A percentile compares a stretch with the other conserved stretches of the same genome.
These are phyloP conservation scores for Holotrichia oblita DNA, from an alignment of 1,140 invertebrate species.

Conservation along the genomic window DNA sequence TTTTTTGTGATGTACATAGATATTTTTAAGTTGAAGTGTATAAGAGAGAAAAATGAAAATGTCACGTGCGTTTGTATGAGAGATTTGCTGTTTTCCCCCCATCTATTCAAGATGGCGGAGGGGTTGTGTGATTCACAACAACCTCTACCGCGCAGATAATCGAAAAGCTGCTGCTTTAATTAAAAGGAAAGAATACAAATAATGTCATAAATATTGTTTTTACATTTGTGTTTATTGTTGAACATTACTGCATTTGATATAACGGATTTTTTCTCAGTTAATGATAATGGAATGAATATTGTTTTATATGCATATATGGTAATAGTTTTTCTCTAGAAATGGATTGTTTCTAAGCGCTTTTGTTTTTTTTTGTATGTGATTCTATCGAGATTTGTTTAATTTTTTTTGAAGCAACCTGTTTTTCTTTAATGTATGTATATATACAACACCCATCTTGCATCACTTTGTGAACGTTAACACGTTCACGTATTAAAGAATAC, in stretches of 20 bases:
- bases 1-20: constrained; percentile 59
- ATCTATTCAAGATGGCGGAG: constrained; percentile 6
- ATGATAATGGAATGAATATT: constrained; percentile 30
- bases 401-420: not conserved
- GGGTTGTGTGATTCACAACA: not conserved
- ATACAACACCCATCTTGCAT: constrained; percentile 6
- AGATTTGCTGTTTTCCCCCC: constrained; percentile 45
- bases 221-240: constrained; percentile 44
- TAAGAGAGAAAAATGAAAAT: constrained; percentile 33
- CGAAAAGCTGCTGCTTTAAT: constrained; percentile 5
- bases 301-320: not conserved
- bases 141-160: not conserved
- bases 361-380: not conserved
- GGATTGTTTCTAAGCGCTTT: constrained; percentile 32
- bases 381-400: constrained; percentile 16
- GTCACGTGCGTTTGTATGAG: constrained; percentile 51
- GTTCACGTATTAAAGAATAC: not conserved
- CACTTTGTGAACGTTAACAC: constrained; percentile 15
- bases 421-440: not conserved
- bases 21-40: constrained; percentile 47
- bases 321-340: not conserved
- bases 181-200: constrained; percentile 10
- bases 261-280: constrained; percentile 15
- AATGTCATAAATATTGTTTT: constrained; percentile 34
- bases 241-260: constrained; percentile 25